These are phyloP conservation scores for Ceramica pisi DNA, from an alignment of 2,888 invertebrate genomes.

Conservation along the genomic window DNA sequence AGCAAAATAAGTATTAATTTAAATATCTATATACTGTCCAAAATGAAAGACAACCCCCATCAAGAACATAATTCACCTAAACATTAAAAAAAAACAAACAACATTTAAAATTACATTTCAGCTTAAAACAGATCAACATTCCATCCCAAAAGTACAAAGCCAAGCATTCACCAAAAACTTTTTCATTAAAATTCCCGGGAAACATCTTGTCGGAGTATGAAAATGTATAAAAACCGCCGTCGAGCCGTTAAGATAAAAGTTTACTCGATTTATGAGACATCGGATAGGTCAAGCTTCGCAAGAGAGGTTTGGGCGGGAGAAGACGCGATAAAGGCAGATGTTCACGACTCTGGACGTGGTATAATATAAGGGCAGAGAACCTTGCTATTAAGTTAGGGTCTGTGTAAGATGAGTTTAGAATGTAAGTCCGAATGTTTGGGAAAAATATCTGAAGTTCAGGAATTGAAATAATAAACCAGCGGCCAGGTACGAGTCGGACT, in stretches of 20 bases:
- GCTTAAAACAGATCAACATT: constrained; percentile 33
- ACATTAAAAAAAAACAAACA: constrained; percentile 10
- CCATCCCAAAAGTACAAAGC: not conserved
- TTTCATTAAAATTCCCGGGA: constrained; percentile 58
- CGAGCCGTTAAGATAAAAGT: constrained; percentile 63
- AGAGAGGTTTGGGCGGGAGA: constrained; percentile 51
- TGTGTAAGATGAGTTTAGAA: not conserved
- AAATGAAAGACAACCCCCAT: too few relatives aligned
- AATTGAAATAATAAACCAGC: too few relatives aligned
- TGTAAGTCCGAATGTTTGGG: too few relatives aligned
- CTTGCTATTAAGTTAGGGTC: not conserved
- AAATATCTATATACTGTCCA: too few relatives aligned
- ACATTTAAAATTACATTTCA: constrained; percentile 13
- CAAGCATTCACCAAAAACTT: constrained; percentile 42
- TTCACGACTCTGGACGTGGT: constrained; percentile 11
- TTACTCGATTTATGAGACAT: constrained; percentile 63
- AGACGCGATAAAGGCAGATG: constrained; percentile 59
- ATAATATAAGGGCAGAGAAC: constrained; percentile 4
- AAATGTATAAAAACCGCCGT: constrained; percentile 61
- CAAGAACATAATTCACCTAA: not conserved
- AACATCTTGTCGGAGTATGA: constrained; percentile 49
- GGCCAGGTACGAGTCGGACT: too few relatives aligned
- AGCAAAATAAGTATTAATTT: too few relatives aligned
- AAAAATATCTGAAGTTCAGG: too few relatives aligned
- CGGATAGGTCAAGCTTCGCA: constrained; percentile 48